Conservation (phyloP, 2,797 vertebrate genomes). For the Serranus cabrilla region DNA sequence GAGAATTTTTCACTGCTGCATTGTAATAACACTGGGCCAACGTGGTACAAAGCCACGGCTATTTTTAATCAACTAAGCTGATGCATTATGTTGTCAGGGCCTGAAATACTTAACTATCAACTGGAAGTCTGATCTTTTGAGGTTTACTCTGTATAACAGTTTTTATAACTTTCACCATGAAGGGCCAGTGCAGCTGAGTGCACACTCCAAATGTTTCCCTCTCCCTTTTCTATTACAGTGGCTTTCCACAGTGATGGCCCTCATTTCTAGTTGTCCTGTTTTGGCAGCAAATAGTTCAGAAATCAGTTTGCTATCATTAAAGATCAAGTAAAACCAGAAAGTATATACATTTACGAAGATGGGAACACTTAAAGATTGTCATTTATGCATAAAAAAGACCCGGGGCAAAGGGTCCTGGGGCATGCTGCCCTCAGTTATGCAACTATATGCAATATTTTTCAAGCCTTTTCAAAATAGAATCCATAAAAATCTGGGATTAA, state of each 20-base stretch:
- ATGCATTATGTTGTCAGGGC: constrained; percentile 23
- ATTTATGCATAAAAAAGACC: background rate
- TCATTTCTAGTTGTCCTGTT: background rate
- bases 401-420: too few species aligned
- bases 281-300: background rate
- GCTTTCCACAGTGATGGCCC: background rate
- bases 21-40: constrained; percentile 18
- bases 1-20: background rate
- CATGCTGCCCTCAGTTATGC: too few species aligned
- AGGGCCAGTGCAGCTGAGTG: background rate
- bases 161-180: background rate
- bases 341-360: background rate
- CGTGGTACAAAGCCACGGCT: background rate
- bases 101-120: background rate
- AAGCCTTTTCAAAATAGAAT: too few species aligned
- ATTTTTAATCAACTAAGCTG: constrained; percentile 27
- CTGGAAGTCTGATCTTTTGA: background rate
- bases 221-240: background rate
- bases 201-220: background rate
- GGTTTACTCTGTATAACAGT: background rate
- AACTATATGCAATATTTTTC: too few species aligned
- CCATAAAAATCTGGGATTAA: too few species aligned
- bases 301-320: background rate
- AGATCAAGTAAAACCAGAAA: background rate
- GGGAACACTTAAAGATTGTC: rapidly evolving